Conservation (phyloP, 2,888 invertebrate genomes). For the Oconnorella tubifera region DNA sequence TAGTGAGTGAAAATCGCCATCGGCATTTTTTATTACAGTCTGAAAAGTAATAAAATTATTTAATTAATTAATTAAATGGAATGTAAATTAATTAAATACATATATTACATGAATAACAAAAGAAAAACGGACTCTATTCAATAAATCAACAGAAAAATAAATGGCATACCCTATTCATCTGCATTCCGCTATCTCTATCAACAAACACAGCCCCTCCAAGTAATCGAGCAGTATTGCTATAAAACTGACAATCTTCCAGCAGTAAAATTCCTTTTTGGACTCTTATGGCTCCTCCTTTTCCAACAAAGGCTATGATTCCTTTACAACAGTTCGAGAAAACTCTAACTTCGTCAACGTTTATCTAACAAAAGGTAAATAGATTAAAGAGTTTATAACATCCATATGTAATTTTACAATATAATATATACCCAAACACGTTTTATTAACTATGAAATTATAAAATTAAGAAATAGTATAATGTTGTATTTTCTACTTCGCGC, state of each 20-base stretch:
- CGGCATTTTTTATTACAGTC: constrained; percentile 25
- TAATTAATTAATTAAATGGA: no score
- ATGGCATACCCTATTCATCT: constrained; percentile 11
- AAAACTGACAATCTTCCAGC: constrained; percentile 26
- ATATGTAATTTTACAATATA: no score
- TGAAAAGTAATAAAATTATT: no score
- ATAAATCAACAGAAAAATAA: background rate
- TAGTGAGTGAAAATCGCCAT: constrained; percentile 23
- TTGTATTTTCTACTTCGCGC: no score
- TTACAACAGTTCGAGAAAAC: constrained; percentile 36
- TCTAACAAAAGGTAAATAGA: no score
- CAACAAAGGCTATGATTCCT: constrained; percentile 34
- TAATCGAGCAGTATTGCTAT: constrained; percentile 37
- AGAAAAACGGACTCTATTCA: no score
- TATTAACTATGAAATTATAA: no score
- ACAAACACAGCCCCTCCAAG: constrained; percentile 35
- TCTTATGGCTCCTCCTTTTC: constrained; percentile 37
- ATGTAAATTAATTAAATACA: no score
- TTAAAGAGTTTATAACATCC: no score
- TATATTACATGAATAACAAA: no score
- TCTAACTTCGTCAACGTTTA: constrained; percentile 35
- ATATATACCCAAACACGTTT: no score
- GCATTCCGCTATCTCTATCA: constrained; percentile 29
- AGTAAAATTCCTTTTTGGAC: constrained; percentile 32
- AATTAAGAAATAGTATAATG: no score